Evolutionary conservation across 2,113 vertebrate species (phyloP).

Genomic region (Pavo muticus): DNA sequence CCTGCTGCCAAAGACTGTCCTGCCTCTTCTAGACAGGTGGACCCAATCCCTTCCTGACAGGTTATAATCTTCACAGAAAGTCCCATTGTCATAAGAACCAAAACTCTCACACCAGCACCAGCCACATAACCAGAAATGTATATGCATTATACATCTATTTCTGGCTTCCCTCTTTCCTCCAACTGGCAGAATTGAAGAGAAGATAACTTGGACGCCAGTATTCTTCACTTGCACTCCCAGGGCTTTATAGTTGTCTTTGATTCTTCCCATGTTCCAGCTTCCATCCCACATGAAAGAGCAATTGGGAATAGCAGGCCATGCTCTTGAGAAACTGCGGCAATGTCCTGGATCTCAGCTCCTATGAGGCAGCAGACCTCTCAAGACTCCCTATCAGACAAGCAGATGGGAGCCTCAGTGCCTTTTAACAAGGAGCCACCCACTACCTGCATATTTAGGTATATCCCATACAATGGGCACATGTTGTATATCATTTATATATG

Average conservation of each 20-base stretch:
- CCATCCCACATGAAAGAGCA: not conserved
- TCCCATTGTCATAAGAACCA: not conserved
- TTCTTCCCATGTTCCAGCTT: not conserved
- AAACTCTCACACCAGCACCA: not conserved
- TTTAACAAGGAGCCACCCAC: not conserved
- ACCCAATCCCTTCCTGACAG: no score
- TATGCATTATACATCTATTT: not conserved
- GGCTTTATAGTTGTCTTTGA: not conserved
- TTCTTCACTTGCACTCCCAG: not conserved
- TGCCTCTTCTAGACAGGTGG: no score
- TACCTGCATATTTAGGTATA: not conserved
- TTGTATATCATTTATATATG: not conserved
- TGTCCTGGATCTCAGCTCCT: not conserved
- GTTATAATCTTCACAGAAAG: no score
- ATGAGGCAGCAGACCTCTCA: not conserved
- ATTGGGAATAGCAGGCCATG: not conserved
- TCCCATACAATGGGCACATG: accelerated
- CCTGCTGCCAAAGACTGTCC: no score
- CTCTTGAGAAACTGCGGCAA: not conserved
- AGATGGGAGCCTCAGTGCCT: not conserved
- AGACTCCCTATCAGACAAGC: not conserved
- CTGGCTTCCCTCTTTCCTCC: not conserved
- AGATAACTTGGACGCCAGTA: not conserved
- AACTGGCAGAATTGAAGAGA: not conserved
- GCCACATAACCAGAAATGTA: not conserved